Evolutionary conservation across 2,888 invertebrate genomes (phyloP).

Genomic region (Argyresthia albistria): DNA sequence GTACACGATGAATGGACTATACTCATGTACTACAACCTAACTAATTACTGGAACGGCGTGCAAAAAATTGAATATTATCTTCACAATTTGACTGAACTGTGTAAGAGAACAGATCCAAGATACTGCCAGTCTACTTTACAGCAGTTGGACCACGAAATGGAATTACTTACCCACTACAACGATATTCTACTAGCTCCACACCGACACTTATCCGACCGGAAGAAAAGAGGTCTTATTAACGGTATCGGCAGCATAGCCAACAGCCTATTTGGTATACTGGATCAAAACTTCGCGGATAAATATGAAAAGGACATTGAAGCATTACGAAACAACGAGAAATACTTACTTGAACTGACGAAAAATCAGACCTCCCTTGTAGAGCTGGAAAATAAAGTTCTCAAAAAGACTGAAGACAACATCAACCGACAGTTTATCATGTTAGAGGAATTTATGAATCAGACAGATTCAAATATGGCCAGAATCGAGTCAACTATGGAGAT

Average conservation of each 20-base stretch:
- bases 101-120: neutral
- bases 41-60: neutral
- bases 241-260: neutral
- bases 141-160: neutral
- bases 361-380: neutral
- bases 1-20: neutral
- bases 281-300: neutral
- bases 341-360: neutral
- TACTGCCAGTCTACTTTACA: neutral
- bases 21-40: neutral
- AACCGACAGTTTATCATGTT: slow-evolving; percentile 16
- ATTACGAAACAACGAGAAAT: neutral
- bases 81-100: neutral
- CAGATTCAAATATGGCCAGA: neutral
- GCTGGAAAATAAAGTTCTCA: neutral
- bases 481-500: neutral
- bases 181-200: neutral
- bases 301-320: neutral
- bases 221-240: neutral
- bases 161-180: neutral
- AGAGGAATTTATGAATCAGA: neutral
- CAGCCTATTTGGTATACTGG: neutral
- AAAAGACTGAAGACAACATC: neutral
- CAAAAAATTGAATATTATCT: neutral
- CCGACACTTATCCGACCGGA: neutral